phyloP scores from a whole-genome alignment of 2,113 vertebrate species.

The Empidonax alnorum region DNA sequence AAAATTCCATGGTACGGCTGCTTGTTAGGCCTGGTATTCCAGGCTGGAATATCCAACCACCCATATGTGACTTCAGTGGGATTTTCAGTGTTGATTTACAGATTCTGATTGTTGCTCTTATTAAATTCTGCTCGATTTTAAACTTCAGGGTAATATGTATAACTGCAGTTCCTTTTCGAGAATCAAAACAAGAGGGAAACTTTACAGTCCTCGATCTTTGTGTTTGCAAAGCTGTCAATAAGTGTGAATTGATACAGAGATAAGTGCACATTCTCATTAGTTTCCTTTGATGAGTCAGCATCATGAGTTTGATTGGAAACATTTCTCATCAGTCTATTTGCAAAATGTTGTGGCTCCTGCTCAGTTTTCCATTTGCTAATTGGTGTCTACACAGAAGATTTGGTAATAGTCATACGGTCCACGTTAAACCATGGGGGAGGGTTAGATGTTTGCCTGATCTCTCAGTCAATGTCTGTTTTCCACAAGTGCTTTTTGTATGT shows the following conservation, averaged over 20 bases:
- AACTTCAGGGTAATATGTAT: background rate
- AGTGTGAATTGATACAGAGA: background rate
- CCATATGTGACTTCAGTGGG: background rate
- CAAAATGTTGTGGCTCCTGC: constrained; percentile 24
- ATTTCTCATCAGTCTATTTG: constrained; percentile 43
- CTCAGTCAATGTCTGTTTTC: background rate
- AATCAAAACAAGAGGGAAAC: background rate
- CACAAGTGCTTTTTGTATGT: background rate
- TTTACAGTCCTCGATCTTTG: background rate
- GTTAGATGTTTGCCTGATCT: background rate
- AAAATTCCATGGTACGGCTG: constrained; percentile 74
- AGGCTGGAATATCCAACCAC: background rate
- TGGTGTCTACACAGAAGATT: background rate
- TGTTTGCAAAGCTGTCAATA: background rate
- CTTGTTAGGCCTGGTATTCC: background rate
- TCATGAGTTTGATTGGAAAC: constrained; percentile 18
- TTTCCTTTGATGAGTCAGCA: constrained; percentile 52
- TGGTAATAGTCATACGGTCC: background rate
- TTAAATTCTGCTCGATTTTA: background rate
- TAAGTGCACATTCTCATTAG: background rate
- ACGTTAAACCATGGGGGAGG: constrained; percentile 1
- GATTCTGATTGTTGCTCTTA: background rate
- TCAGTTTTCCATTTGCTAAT: constrained; percentile 5
- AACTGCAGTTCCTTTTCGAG: background rate
- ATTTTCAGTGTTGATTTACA: background rate